Evolutionary conservation across 2,797 vertebrate species (phyloP).

Genomic region (Pterois miles): DNA sequence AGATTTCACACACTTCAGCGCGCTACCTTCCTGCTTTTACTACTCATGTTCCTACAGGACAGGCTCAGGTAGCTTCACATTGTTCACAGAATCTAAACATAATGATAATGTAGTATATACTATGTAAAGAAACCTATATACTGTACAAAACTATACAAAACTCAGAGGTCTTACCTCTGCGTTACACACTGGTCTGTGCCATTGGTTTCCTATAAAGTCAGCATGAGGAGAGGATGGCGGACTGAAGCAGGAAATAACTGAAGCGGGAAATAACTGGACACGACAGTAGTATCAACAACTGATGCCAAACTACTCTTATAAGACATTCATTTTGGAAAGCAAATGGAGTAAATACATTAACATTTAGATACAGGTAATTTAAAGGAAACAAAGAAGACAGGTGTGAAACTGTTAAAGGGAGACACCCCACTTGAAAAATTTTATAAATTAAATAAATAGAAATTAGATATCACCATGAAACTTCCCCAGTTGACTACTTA

Average conservation of each 20-base stretch:
- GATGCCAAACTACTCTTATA: conserved; percentile 5
- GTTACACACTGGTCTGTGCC: conserved; percentile 45
- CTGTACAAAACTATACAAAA: conserved; percentile 74
- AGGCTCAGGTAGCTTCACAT: conserved; percentile 40
- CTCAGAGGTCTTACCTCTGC: conserved; percentile 31
- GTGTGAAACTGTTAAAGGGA: neutral
- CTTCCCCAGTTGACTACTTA: too few species aligned
- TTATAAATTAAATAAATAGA: too few species aligned
- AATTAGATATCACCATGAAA: too few species aligned
- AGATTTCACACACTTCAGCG: conserved; percentile 26
- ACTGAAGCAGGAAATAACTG: conserved; percentile 1
- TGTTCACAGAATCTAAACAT: conserved; percentile 45
- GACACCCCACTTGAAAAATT: too few species aligned
- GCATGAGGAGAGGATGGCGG: neutral
- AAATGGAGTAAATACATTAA: neutral
- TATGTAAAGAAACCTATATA: conserved; percentile 61
- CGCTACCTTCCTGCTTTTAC: conserved; percentile 56
- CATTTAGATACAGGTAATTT: conserved; percentile 6
- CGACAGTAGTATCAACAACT: conserved; percentile 8
- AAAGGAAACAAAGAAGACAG: neutral
- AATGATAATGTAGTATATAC: conserved; percentile 51
- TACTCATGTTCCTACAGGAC: conserved; percentile 45
- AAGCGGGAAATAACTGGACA: conserved; percentile 11
- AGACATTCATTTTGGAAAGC: conserved; percentile 19
- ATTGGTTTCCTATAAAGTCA: conserved; percentile 25